Percentiles rank a stretch among this genome's conserved stretches.
Conservation (phyloP, 2,113 vertebrate species). For the Phyllostomus hastatus region DNA sequence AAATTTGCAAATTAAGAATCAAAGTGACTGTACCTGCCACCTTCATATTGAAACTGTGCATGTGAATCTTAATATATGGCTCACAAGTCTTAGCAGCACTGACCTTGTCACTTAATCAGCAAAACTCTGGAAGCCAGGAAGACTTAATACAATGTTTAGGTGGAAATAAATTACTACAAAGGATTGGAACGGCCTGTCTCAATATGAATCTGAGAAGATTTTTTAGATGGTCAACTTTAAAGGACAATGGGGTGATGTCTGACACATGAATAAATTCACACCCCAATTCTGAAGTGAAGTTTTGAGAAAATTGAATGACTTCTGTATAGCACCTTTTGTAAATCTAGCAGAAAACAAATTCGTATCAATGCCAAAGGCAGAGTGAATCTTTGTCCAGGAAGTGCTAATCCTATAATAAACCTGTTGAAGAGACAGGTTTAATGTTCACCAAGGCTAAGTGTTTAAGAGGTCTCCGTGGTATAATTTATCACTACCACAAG, state of each 20-base stretch:
- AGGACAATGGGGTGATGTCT: background rate
- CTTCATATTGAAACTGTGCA: background rate
- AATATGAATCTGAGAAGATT: background rate
- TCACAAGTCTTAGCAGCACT: background rate
- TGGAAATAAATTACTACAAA: background rate
- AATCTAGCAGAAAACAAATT: constrained; percentile 62
- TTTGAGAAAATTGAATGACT: constrained; percentile 65
- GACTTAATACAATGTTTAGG: background rate
- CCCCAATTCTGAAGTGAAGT: background rate
- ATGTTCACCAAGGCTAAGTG: constrained; percentile 57
- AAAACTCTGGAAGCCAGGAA: background rate
- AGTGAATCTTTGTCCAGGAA: constrained; percentile 62
- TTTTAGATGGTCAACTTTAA: constrained; percentile 2
- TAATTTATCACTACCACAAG: constrained; percentile 67
- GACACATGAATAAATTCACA: constrained; percentile 26
- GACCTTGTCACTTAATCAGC: background rate
- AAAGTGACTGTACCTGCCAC: background rate
- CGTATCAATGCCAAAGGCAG: constrained; percentile 64
- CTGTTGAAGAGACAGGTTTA: constrained; percentile 70
- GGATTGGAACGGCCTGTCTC: background rate
- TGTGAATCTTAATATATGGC: background rate
- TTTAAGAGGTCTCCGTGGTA: constrained; percentile 71
- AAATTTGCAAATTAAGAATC: background rate
- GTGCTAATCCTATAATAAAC: constrained; percentile 64
- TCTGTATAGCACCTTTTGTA: constrained; percentile 53